These are phyloP conservation scores for Ernsta delagoae DNA, from an alignment of 2,888 invertebrate species.

Conservation along the genomic window DNA sequence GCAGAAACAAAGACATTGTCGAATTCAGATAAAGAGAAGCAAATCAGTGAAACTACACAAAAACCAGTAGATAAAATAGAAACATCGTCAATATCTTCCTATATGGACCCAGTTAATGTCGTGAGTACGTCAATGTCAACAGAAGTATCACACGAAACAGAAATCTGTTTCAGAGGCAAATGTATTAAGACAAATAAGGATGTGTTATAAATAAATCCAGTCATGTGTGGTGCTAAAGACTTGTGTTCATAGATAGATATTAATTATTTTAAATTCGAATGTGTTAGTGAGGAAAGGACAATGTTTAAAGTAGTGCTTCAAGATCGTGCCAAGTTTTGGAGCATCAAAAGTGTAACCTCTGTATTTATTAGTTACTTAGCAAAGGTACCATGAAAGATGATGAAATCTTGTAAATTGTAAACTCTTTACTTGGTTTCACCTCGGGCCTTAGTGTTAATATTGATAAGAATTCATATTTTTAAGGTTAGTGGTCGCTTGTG, in stretches of 20 bases:
- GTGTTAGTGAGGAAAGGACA: constrained; percentile 23
- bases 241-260: constrained; percentile 65
- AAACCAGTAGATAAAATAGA: constrained; percentile 51
- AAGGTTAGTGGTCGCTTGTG: constrained; percentile 41
- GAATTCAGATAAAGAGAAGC: constrained; percentile 15
- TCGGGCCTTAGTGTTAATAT: constrained; percentile 44
- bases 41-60: constrained; percentile 41
- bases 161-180: constrained; percentile 94
- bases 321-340: constrained; percentile 13
- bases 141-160: constrained; percentile 93
- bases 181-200: constrained; percentile 89
- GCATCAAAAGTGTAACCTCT: constrained; percentile 26
- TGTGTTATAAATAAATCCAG: constrained; percentile 57
- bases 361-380: constrained; percentile 39
- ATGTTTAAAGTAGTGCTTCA: constrained; percentile 29
- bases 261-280: neutral
- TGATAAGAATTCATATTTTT: constrained; percentile 28
- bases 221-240: constrained; percentile 57
- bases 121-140: constrained; percentile 92
- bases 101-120: constrained; percentile 82
- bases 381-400: constrained; percentile 47
- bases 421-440: constrained; percentile 80
- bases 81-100: constrained; percentile 67
- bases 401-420: constrained; percentile 80
- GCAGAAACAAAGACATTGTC: constrained; percentile 27